Conservation (phyloP, 2,113 vertebrate genomes). For the Alces alces region DNA sequence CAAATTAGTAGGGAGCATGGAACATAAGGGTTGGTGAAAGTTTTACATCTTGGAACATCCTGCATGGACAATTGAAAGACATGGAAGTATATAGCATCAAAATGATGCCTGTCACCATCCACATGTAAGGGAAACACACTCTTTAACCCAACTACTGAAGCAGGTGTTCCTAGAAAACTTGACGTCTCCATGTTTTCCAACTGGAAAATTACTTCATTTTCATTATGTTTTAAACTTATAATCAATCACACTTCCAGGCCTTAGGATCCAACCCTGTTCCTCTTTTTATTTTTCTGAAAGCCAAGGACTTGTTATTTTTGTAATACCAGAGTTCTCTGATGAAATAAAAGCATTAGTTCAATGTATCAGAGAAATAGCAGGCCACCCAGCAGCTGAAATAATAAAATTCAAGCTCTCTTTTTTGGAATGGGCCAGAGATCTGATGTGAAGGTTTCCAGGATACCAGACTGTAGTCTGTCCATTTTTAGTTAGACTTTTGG, state of each 20-base stretch:
- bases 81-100: not conserved
- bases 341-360: slow-evolving; percentile 27
- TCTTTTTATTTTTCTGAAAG: slow-evolving; percentile 57
- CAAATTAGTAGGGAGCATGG: not conserved
- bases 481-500: not conserved
- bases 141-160: not conserved
- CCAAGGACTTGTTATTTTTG: slow-evolving; percentile 29
- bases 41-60: not conserved
- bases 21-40: not conserved
- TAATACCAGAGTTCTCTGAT: not conserved
- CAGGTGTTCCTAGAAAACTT: not conserved
- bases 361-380: not conserved
- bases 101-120: not conserved
- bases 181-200: not conserved
- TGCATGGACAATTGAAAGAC: not conserved
- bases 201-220: slow-evolving; percentile 42
- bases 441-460: not conserved
- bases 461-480: not conserved
- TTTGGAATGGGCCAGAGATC: slow-evolving; percentile 1
- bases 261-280: not conserved
- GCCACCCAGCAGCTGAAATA: not conserved
- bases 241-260: not conserved
- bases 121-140: not conserved
- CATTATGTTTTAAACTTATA: slow-evolving; percentile 30
- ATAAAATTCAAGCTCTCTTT: slow-evolving; percentile 21